A percentile compares a stretch with the other conserved stretches of the same genome.
Evolutionary conservation across 2,888 invertebrate species (phyloP).

Genomic region (Lasioglossum villosulum): DNA sequence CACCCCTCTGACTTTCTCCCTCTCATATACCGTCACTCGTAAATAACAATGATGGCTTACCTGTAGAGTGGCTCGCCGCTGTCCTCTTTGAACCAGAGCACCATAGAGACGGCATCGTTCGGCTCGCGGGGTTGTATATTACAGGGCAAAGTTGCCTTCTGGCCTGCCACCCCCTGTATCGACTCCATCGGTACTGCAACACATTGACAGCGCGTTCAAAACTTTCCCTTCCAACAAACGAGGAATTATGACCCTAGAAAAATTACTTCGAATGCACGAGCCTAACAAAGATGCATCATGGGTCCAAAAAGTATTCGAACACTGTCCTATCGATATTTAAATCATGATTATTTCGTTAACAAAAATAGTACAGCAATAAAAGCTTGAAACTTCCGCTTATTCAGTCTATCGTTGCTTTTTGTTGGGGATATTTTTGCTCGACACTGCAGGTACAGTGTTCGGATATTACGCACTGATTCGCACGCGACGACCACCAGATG

Average conservation of each 20-base stretch:
- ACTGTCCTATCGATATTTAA: no score
- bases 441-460: no score
- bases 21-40: slow-evolving; percentile 19
- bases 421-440: no score
- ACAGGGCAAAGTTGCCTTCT: slow-evolving; percentile 94
- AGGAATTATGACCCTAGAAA: slow-evolving; percentile 9
- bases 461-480: no score
- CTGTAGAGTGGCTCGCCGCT: slow-evolving; percentile 92
- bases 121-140: slow-evolving; percentile 93
- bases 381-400: no score
- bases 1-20: neutral
- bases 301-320: no score
- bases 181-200: slow-evolving; percentile 92
- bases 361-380: no score
- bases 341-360: no score
- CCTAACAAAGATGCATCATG: no score
- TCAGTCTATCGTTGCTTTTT: no score
- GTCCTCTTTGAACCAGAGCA: slow-evolving; percentile 95
- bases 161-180: slow-evolving; percentile 93
- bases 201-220: slow-evolving; percentile 58
- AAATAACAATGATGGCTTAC: slow-evolving; percentile 84
- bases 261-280: neutral
- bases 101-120: slow-evolving; percentile 95
- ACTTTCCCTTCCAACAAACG: slow-evolving; percentile 14
- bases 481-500: no score